These are phyloP conservation scores for Spisula subtruncata DNA, from an alignment of 2,888 invertebrate genomes.

Conservation along the genomic window DNA sequence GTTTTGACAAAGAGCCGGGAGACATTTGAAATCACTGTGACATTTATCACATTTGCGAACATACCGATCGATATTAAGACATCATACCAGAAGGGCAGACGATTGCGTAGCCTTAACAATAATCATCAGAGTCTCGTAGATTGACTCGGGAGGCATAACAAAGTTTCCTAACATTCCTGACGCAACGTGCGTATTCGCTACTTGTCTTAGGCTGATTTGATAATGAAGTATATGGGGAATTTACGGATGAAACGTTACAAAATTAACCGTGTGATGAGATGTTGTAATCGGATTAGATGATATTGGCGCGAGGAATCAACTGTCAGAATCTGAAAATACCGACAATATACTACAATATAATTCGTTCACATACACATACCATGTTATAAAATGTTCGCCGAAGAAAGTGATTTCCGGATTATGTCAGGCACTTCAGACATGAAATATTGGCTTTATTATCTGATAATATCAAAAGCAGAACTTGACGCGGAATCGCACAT, in stretches of 20 bases:
- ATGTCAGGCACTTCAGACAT: not conserved
- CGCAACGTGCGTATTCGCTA: not conserved
- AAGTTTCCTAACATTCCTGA: not conserved
- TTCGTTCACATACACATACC: conserved; percentile 2
- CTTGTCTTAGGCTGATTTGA: not conserved
- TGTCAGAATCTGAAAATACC: not conserved
- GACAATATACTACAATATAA: not conserved
- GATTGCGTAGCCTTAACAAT: not conserved
- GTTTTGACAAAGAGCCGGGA: conserved; percentile 26
- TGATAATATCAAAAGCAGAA: not conserved
- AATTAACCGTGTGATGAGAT: not conserved
- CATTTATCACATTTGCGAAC: conserved; percentile 30
- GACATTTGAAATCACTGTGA: conserved; percentile 35
- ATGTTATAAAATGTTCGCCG: not conserved
- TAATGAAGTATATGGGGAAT: not conserved
- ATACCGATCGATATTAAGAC: not conserved
- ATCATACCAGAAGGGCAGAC: not conserved
- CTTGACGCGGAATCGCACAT: too few relatives aligned
- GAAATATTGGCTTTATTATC: conserved; percentile 6
- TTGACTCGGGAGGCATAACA: not conserved
- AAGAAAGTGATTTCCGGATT: not conserved
- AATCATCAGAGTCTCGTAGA: not conserved
- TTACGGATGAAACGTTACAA: conserved; percentile 4
- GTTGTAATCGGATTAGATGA: not conserved
- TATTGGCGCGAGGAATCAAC: not conserved